These are phyloP conservation scores for Malurus leucopterus DNA, from an alignment of 2,797 vertebrate species.

Conservation along the genomic window DNA sequence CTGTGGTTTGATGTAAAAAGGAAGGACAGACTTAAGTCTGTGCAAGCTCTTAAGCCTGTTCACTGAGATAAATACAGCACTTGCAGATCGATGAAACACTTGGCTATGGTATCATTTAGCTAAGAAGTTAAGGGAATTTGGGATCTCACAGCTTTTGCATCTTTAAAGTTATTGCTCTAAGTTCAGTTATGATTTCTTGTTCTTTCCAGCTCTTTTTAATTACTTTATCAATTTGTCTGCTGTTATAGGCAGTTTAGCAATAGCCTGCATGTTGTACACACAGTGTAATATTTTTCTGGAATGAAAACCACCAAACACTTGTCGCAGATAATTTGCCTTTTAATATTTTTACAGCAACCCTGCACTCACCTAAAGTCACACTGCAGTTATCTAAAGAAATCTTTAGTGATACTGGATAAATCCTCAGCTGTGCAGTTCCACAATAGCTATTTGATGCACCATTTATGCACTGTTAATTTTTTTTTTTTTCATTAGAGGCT, in stretches of 20 bases:
- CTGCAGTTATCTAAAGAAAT: not conserved
- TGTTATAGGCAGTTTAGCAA: not conserved
- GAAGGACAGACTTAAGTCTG: not conserved
- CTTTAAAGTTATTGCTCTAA: not conserved
- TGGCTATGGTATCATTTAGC: not conserved
- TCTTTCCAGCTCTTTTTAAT: not conserved
- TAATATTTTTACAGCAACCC: not conserved
- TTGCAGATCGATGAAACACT: not conserved
- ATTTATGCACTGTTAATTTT: not conserved
- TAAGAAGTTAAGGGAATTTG: not conserved
- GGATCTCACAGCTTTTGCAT: not conserved
- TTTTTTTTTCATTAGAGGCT: not conserved
- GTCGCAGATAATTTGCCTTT: not conserved
- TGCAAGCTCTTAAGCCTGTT: not conserved
- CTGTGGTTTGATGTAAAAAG: not conserved
- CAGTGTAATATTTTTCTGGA: not conserved
- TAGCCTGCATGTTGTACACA: not conserved
- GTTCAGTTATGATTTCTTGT: not conserved
- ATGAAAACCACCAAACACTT: not conserved
- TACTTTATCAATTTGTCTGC: not conserved
- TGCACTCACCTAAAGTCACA: not conserved
- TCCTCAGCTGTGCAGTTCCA: not conserved
- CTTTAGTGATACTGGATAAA: not conserved
- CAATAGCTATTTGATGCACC: not conserved
- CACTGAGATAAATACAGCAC: not conserved